These are phyloP conservation scores for Cyphomyrmex costatus DNA, from an alignment of 1,140 invertebrate species.

Conservation along the genomic window DNA sequence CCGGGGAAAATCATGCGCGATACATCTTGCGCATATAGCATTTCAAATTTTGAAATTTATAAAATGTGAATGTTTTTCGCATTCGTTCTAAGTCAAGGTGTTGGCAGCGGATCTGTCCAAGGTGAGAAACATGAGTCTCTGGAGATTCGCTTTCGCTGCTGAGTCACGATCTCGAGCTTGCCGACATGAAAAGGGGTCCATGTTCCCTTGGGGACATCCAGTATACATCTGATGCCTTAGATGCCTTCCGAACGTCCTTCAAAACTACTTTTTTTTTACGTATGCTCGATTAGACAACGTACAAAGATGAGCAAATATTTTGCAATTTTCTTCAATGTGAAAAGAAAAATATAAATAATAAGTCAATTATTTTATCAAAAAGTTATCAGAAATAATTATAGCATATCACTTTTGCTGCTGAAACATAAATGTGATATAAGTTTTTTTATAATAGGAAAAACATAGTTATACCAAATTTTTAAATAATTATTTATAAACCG, in stretches of 20 bases:
- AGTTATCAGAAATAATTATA: not conserved
- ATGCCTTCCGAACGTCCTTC: constrained; percentile 61
- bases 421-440: not conserved
- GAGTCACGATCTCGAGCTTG: constrained; percentile 81
- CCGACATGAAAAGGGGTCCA: constrained; percentile 74
- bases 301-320: constrained; percentile 7
- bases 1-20: constrained; percentile 22
- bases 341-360: not conserved
- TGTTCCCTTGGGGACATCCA: constrained; percentile 74
- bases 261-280: constrained; percentile 23
- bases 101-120: constrained; percentile 74
- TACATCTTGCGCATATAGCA: constrained; percentile 24
- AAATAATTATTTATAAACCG: not conserved
- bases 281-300: constrained; percentile 26
- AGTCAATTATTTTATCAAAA: not conserved
- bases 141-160: constrained; percentile 81
- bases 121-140: constrained; percentile 80
- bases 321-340: not conserved
- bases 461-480: not conserved
- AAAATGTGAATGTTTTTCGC: constrained; percentile 69
- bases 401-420: not conserved
- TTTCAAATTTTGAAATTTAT: constrained; percentile 31
- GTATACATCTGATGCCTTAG: constrained; percentile 56
- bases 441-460: not conserved
- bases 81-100: constrained; percentile 67